Base-by-base conservation (phyloP, 1,140 invertebrate species). In the Drosophila mauritiana region DNA sequence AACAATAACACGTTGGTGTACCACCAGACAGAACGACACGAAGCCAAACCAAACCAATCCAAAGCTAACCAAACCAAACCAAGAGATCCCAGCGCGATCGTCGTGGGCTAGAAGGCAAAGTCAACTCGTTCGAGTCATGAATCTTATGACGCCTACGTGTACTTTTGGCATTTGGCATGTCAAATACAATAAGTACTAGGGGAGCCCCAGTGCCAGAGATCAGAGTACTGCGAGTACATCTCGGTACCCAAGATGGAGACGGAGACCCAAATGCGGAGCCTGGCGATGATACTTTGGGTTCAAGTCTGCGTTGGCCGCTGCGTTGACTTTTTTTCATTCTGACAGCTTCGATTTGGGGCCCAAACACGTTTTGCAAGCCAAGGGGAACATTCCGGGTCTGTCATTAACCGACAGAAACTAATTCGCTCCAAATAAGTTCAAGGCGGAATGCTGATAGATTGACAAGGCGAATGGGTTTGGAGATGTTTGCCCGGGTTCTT, bases 101-200 rank as follows among this genome's bases (percentile, higher is more conserved):
- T 75, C 63, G 84, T 88, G 84, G 84, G 84, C 85, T 39, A 75
- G 56, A 57, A 25, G 37, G 63, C 63, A 51, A 67, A 67, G 63
- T 67, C 63, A 55, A 63, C 67, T 70, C 78, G 76, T 72, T 75
- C 69, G 58, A 89, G 80, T 89, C 82, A 88, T 88, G 80, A 88
- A 88, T 88, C 72, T 88, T 86, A 81, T 85, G 81, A 85, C 81
- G 81, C 81, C 81, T 85, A 85, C 81, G 81, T 89, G 80, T 80
- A 85, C 84, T 90, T 91, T 91, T 91, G 89, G 84, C 89, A 91
- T 91, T 91, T 91, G 88, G 70, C 89, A 81, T 91, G 89, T 91
- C 89, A 91, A 91, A 91, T 88, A 85, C 82, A 90, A 89, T 85
- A 90, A 89, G 85, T 85, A 89, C 84, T 53, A 54, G 49, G 54